These are phyloP conservation scores for Pseudochaenichthys georgianus DNA, from an alignment of 2,797 vertebrate species.

Conservation along the genomic window DNA sequence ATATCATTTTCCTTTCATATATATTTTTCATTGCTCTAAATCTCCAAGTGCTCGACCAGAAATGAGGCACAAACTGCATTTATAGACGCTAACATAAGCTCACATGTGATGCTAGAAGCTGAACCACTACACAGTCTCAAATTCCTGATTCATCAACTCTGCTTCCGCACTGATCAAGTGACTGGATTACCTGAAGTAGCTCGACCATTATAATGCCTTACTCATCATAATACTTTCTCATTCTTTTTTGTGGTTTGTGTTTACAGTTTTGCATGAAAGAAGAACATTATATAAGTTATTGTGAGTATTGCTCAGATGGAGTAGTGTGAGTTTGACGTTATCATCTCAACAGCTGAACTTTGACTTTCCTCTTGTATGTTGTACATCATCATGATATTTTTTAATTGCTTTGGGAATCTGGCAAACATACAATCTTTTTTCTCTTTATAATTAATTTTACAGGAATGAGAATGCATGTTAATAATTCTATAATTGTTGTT, in stretches of 20 bases:
- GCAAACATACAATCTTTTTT: slow-evolving; percentile 40
- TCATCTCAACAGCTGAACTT: slow-evolving; percentile 51
- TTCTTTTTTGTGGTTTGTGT: slow-evolving; percentile 64
- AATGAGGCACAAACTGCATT: too few species aligned
- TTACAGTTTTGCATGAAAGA: slow-evolving; percentile 79
- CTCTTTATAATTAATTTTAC: slow-evolving; percentile 50
- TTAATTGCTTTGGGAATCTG: slow-evolving; percentile 10
- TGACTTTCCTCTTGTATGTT: slow-evolving; percentile 57
- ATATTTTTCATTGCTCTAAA: too few species aligned
- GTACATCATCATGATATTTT: slow-evolving; percentile 57
- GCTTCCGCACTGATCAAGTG: slow-evolving; percentile 56
- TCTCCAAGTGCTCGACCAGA: too few species aligned
- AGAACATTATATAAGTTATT: slow-evolving; percentile 73
- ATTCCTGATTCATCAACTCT: slow-evolving; percentile 38
- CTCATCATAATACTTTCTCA: slow-evolving; percentile 53
- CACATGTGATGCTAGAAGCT: slow-evolving; percentile 38
- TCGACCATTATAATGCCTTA: slow-evolving; percentile 81
- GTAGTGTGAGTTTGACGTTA: slow-evolving; percentile 51
- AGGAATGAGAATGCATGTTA: slow-evolving; percentile 72
- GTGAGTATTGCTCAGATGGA: slow-evolving; percentile 61
- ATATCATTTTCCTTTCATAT: too few species aligned
- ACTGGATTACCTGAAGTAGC: slow-evolving; percentile 71
- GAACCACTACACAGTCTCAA: slow-evolving; percentile 25
- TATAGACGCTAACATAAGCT: slow-evolving; percentile 28
- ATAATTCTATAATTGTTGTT: slow-evolving; percentile 58